phyloP scores from a whole-genome alignment of 2,888 invertebrate species.

The Mechanitis mazaeus region DNA sequence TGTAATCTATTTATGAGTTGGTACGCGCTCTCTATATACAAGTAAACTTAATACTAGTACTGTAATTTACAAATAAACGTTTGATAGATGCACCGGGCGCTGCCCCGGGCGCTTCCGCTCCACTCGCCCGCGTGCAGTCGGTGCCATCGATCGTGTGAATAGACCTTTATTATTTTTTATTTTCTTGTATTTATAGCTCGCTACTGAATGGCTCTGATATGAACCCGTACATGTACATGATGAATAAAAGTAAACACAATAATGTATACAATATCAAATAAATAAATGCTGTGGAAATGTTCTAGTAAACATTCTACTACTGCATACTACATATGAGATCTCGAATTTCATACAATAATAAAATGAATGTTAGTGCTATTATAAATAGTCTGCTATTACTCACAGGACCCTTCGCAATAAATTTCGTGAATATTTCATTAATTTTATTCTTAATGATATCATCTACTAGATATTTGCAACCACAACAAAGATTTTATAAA shows the following conservation, averaged over 20 bases:
- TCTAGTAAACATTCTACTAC: no score
- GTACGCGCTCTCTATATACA: no score
- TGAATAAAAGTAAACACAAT: constrained; percentile 7
- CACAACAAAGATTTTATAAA: no score
- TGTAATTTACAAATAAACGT: constrained; percentile 46
- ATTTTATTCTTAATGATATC: constrained; percentile 25
- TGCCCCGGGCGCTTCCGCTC: constrained; percentile 64
- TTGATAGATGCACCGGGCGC: constrained; percentile 66
- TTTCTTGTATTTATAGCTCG: constrained; percentile 41
- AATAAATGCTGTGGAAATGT: background rate
- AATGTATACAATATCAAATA: background rate
- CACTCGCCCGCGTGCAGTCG: constrained; percentile 62
- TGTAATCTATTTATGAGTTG: no score
- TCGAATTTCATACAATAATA: no score
- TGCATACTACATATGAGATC: no score
- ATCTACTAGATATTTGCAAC: background rate
- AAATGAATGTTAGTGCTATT: no score
- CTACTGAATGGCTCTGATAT: constrained; percentile 28
- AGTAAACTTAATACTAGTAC: constrained; percentile 36
- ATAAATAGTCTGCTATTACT: constrained; percentile 29
- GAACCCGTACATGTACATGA: constrained; percentile 6
- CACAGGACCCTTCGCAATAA: constrained; percentile 28
- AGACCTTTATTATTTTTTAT: constrained; percentile 58
- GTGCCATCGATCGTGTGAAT: constrained; percentile 64
- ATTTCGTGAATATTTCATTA: constrained; percentile 27